Evolutionary conservation across 2,113 vertebrate genomes (phyloP).

Genomic region (Neofelis nebulosa): DNA sequence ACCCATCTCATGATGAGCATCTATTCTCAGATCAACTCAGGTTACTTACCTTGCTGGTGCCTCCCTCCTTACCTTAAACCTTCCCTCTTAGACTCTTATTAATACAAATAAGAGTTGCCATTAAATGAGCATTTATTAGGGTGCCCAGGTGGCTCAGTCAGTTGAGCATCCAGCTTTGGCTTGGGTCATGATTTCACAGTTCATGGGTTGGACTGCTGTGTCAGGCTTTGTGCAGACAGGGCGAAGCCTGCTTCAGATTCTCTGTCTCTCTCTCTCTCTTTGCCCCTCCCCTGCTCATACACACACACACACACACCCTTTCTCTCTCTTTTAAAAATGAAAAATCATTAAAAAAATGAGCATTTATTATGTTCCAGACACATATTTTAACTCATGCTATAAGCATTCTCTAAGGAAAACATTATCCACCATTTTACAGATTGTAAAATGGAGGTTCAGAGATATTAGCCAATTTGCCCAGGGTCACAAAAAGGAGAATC

Average conservation of each 20-base stretch:
- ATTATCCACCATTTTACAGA: not conserved
- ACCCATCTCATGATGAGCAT: not conserved
- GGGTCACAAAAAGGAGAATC: not conserved
- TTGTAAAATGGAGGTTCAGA: not conserved
- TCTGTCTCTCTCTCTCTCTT: no score
- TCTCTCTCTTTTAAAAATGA: no score
- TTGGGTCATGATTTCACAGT: no score
- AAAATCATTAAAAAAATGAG: not conserved
- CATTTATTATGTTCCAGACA: not conserved
- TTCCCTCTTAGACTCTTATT: not conserved
- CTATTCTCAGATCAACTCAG: not conserved
- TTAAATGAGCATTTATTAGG: not conserved
- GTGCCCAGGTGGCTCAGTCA: no score
- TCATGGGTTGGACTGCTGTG: no score
- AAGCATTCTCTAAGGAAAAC: not conserved
- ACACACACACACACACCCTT: no score
- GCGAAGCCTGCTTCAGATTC: no score
- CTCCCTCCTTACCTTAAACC: not conserved
- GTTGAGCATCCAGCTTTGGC: no score
- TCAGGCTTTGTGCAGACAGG: no score
- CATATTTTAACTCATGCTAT: not conserved
- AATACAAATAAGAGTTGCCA: not conserved
- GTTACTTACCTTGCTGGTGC: not conserved
- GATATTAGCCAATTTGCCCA: not conserved
- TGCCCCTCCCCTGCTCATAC: no score